Evolutionary conservation across 1,140 invertebrate genomes (phyloP), one percentile per base, ranked within the genome.

Genomic region (Scaptomyza pallida): DNA sequence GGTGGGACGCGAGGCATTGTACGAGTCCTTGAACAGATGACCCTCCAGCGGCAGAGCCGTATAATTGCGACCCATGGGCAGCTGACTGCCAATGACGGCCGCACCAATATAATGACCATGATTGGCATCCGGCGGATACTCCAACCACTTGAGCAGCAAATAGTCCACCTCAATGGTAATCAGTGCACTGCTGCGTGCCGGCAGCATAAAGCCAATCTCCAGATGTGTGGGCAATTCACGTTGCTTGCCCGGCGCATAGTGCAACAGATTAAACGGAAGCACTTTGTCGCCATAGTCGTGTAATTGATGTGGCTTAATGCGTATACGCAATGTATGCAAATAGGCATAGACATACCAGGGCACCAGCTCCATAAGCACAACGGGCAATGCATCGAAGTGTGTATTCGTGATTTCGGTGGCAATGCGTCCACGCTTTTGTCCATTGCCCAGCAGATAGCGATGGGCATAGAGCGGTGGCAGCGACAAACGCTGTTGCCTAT

Each of bases 101-200:
- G 97, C 95, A 5, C 96, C 96, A 90, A 98, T 94, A 86, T 98
- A 98, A 92, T 98, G 99, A 0, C 98, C 99, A 93, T 99, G 98
- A 94, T 99, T 99, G 2, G 98, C 98, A 95, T 99, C 99, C 2
- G 99, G 98, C 35, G 98, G 98, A 93, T 99, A 99, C 92, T 99
- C 98, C 85, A 98, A 97, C 98, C 98, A 99, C 92, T 99, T 99
- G 1, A 99, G 93, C 89, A 99, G 98, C 17, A 97, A 95, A 92
- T 97, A 97, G 91, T 99, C 97, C 93, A 99, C 98, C 77, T 98
- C 95, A 59, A 99, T 94, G 9, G 94, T 96, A 45, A 99, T 93
- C 67, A 95, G 94, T 2, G 96, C 97, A 0, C 95, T 94, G 0
- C 97, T 96, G 68, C 94, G 93, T 0, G 97, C 93, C 12, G 97